Evolutionary conservation across 92 coral and sea anemone genomes (phyloP).

Genomic region (Bergia puertoricense): DNA sequence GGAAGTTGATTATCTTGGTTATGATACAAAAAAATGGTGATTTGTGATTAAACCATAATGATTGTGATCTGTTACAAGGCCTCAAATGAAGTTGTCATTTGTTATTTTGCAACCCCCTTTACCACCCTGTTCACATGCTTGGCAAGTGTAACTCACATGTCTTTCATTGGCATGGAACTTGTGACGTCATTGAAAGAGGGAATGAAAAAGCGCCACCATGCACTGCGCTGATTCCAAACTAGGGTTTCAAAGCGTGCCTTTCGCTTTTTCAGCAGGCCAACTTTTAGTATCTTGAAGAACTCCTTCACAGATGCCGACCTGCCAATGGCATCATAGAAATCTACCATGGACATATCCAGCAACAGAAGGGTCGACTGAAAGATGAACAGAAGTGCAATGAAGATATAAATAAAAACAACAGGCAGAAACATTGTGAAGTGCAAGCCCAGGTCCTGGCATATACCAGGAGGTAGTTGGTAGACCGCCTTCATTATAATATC

Average conservation of each 20-base stretch:
- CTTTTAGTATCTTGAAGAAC: conserved; percentile 68
- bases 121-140: too few relatives aligned
- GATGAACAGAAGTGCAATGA: conserved; percentile 71
- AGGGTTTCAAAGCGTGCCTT: conserved; percentile 77
- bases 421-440: conserved; percentile 84
- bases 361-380: conserved; percentile 82
- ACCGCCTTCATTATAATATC: conserved; percentile 41
- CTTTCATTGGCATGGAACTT: conserved; percentile 40
- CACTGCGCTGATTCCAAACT: conserved; percentile 69
- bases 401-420: conserved; percentile 66
- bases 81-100: too few relatives aligned
- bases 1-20: too few relatives aligned
- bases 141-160: conserved; percentile 11
- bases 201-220: conserved; percentile 88
- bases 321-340: conserved; percentile 80
- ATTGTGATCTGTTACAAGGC: too few relatives aligned
- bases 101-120: too few relatives aligned
- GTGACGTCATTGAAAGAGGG: conserved; percentile 77
- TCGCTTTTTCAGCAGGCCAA: conserved; percentile 71
- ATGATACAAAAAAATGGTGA: too few relatives aligned
- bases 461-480: conserved; percentile 51
- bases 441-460: conserved; percentile 73
- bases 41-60: too few relatives aligned
- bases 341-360: conserved; percentile 89
- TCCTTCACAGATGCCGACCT: conserved; percentile 68